Evolutionary conservation across 1,140 invertebrate genomes (phyloP).

Genomic region (Ceratina japonica): DNA sequence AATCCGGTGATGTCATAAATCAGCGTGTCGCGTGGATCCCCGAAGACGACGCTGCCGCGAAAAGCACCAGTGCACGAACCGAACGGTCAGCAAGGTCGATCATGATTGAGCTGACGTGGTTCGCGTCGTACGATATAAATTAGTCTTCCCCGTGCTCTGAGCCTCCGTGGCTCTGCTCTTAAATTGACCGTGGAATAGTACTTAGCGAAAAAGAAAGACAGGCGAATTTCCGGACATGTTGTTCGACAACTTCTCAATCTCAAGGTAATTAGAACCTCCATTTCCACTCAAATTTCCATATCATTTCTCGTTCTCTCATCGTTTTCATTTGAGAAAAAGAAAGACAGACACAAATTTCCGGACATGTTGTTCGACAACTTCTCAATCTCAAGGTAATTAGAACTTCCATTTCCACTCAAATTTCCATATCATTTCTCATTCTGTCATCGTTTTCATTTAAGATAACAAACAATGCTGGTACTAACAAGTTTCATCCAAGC

Average conservation of each 20-base stretch:
- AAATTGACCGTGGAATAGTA: conserved; percentile 32
- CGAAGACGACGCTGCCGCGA: conserved; percentile 54
- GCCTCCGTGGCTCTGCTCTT: conserved; percentile 58
- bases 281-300: too few relatives aligned
- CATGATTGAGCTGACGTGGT: conserved; percentile 64
- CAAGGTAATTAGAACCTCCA: neutral
- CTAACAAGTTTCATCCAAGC: neutral
- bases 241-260: neutral
- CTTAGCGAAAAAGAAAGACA: neutral
- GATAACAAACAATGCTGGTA: too few relatives aligned
- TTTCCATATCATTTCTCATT: too few relatives aligned
- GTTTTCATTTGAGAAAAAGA: neutral
- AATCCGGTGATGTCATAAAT: conserved; percentile 8
- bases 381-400: neutral
- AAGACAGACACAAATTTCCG: neutral
- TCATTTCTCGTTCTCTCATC: too few relatives aligned
- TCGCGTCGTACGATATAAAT: conserved; percentile 62
- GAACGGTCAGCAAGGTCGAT: conserved; percentile 65
- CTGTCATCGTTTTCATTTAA: too few relatives aligned
- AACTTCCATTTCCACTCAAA: too few relatives aligned
- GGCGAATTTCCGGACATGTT: neutral
- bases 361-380: neutral
- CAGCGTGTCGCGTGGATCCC: conserved; percentile 3
- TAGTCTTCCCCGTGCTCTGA: conserved; percentile 60
- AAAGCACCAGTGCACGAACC: conserved; percentile 63